Evolutionary conservation across 2,113 vertebrate species (phyloP).

Genomic region (Planiliza haematocheilus): DNA sequence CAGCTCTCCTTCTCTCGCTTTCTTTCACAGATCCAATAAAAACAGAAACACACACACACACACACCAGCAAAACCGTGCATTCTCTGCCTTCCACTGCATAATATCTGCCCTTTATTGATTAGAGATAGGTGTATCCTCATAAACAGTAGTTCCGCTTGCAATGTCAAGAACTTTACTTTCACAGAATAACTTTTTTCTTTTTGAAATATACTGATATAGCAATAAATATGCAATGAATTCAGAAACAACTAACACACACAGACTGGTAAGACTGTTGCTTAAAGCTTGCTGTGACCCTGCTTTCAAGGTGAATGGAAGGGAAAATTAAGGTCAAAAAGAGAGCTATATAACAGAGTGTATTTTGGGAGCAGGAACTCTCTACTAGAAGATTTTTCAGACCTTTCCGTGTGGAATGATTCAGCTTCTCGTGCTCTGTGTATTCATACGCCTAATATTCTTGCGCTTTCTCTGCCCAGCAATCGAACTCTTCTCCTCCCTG

Average conservation of each 20-base stretch:
- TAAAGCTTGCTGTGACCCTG: conserved; percentile 40
- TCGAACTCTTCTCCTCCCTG: conserved; percentile 51
- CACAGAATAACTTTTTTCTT: neutral
- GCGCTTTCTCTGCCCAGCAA: conserved; percentile 44
- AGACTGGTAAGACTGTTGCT: conserved; percentile 9
- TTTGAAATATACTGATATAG: conserved; percentile 2
- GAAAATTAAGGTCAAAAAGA: conserved; percentile 45
- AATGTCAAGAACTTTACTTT: conserved; percentile 4
- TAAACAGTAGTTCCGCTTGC: neutral
- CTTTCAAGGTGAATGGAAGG: conserved; percentile 45
- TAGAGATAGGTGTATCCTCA: neutral
- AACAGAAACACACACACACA: conserved; percentile 22
- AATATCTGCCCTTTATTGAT: conserved; percentile 11
- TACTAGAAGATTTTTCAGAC: conserved; percentile 71
- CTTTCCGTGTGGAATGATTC: conserved; percentile 63
- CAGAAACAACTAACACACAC: conserved; percentile 29
- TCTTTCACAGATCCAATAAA: conserved; percentile 56
- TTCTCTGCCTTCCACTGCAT: neutral
- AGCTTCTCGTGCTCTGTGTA: conserved; percentile 56
- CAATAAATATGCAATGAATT: conserved; percentile 14
- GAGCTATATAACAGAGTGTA: conserved; percentile 43
- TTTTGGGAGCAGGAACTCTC: conserved; percentile 66
- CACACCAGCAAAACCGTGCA: conserved; percentile 16
- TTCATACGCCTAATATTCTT: conserved; percentile 76
- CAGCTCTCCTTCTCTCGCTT: conserved; percentile 33